Evolutionary conservation across 2,888 invertebrate species (phyloP), one percentile per base, ranked within the genome.

Genomic region (Hipparchia sbordonii): DNA sequence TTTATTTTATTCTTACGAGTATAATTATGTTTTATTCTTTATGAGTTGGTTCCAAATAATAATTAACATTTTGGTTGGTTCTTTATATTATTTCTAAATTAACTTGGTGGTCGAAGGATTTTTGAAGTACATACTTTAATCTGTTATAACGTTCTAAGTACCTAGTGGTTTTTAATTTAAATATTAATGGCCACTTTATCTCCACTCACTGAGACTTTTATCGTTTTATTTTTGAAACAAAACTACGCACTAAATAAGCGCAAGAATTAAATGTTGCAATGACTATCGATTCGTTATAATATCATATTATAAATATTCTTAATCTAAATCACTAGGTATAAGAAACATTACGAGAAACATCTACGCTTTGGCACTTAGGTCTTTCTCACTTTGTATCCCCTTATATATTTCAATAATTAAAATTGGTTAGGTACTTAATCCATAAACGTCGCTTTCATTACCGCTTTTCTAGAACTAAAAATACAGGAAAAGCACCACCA

Each of bases 331-430:
- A 67, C 71, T 71, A 23, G 23, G 23, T 23, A 74, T 73, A 60
- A 12, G 59, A 60, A 73, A 74, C 61, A 74, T 78, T 79, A 79
- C 73, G 76, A 78, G 80, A 80, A 78, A 73, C 78, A 82, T 82
- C 82, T 81, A 87, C 84, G 83, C 83, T 91, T 91, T 91, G 91
- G 91, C 91, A 91, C 91, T 89, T 90, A 84, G 86, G 89, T 89
- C 85, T 83, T 86, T 77, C 75, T 79, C 77, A 78, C 77, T 76
- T 76, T 71, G 76, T 79, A 52, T 72, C 66, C 57, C 33, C 54
- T 72, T 63, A 70, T 23, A 51, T 67, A 33, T 56, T n/a, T 39
- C 56, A 57, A 62, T 54, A 59, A 45, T 45, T 57, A 57, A 57
- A 67, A 46, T 23, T 51, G 8, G 10, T 10, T 51, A 6, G 23